Evolutionary conservation across 1,140 invertebrate genomes (phyloP).

Genomic region (Apocrypta bakeri): DNA sequence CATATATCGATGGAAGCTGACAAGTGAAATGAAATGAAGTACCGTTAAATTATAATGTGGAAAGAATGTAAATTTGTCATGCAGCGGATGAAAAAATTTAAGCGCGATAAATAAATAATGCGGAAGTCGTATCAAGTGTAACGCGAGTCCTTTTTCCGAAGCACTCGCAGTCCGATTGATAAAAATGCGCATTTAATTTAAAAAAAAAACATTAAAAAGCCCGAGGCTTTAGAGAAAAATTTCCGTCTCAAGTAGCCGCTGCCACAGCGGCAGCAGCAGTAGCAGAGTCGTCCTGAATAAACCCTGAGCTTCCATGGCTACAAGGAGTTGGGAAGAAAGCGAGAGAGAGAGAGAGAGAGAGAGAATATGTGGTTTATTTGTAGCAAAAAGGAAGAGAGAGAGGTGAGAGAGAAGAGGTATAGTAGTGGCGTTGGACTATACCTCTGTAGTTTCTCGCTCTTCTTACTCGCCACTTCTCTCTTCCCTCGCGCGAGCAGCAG

Average conservation of each 20-base stretch:
- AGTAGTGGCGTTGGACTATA: not conserved
- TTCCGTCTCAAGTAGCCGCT: not conserved
- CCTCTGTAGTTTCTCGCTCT: not conserved
- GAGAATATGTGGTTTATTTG: not conserved
- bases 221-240: not conserved
- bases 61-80: no score
- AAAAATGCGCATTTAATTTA: slow-evolving; percentile 37
- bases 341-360: not conserved
- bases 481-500: not conserved
- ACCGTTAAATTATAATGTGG: no score
- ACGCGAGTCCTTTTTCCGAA: not conserved
- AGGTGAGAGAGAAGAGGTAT: not conserved
- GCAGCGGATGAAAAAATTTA: no score
- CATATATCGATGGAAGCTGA: no score
- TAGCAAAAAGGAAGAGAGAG: not conserved
- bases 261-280: not conserved
- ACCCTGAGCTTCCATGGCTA: not conserved
- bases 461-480: slow-evolving; percentile 4
- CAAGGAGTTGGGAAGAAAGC: not conserved
- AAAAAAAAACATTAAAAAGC: not conserved
- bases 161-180: not conserved
- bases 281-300: not conserved
- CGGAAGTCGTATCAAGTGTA: no score
- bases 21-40: no score
- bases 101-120: no score